Evolutionary conservation across 2,888 invertebrate genomes (phyloP).

Genomic region (Tanytarsus gracilentus): DNA sequence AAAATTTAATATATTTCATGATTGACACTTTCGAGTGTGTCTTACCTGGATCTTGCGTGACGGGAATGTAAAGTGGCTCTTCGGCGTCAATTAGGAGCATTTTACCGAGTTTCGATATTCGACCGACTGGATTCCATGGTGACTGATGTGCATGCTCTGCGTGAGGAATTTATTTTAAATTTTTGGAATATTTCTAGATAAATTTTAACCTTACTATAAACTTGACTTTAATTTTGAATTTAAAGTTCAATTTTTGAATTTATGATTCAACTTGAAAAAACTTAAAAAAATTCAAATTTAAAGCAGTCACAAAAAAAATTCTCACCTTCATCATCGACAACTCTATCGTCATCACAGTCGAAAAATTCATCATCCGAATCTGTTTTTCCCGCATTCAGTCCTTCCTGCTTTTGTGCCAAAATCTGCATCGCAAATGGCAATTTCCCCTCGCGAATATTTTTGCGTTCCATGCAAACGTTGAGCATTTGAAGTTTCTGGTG

Average conservation of each 20-base stretch:
- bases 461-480: slow-evolving; percentile 66
- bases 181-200: too few species aligned
- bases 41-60: slow-evolving; percentile 68
- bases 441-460: slow-evolving; percentile 47
- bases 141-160: slow-evolving; percentile 41
- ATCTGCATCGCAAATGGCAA: slow-evolving; percentile 35
- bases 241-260: too few species aligned
- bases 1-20: not conserved
- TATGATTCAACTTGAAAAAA: too few species aligned
- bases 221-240: too few species aligned
- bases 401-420: slow-evolving; percentile 12
- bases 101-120: slow-evolving; percentile 58
- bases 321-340: slow-evolving; percentile 43
- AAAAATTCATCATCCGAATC: slow-evolving; percentile 69
- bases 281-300: too few species aligned
- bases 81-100: slow-evolving; percentile 58
- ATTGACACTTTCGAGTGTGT: not conserved
- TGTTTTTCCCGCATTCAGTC: slow-evolving; percentile 33
- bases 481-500: slow-evolving; percentile 91
- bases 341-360: slow-evolving; percentile 58
- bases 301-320: too few species aligned
- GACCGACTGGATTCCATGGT: slow-evolving; percentile 58
- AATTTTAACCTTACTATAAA: too few species aligned
- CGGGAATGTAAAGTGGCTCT: slow-evolving; percentile 67
- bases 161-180: too few species aligned